Base-by-base conservation (phyloP, 2,888 invertebrate species). In the Andrena haemorrhoa region DNA sequence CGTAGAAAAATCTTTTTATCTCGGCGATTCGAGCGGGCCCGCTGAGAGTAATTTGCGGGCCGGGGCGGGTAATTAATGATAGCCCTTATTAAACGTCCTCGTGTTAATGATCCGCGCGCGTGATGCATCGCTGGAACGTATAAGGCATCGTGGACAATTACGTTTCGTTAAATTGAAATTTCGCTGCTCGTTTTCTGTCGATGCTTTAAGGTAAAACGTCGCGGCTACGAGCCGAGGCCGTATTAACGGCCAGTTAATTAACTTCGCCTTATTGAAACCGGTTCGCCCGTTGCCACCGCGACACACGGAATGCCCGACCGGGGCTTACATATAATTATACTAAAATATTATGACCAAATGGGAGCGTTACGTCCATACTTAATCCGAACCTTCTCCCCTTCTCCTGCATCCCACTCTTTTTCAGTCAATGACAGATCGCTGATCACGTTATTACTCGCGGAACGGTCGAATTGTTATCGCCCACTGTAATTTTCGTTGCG, bases 211-310 rank as follows among this genome's bases (percentile, higher is more conserved):
- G 74, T 78, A 63, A 29, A 56, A 79, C 86, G 82, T 86, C 83
- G 73, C 81, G 73, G 75, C 74, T 71, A 61, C 74, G 83, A 84
- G 73, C 89, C 51, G 23, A 87, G 90, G 90, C 89, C 88, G 91
- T 90, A 91, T 91, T 91, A 90, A 90, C 90, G 87, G 85, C 68
- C 82, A 85, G 86, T 90, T 92, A 92, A 93, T 92, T 92, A 92
- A 91, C 91, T 83, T 85, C 85, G 83, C 86, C 87, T 87, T 86
- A 88, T 90, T 87, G 86, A 85, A 92, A 93, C 92, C 92, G 92
- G 93, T 93, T 92, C 84, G 79, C 75, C 85, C 75, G 68, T 86
- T 78, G 85, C 85, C 75, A 82, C 81, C 78, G 80, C 68, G 71
- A 74, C 70, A 70, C 70, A 69, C 29, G 73, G 77, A 75, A 73